Conservation (phyloP, 2,888 invertebrate species). For the Herminia tarsipennalis region DNA sequence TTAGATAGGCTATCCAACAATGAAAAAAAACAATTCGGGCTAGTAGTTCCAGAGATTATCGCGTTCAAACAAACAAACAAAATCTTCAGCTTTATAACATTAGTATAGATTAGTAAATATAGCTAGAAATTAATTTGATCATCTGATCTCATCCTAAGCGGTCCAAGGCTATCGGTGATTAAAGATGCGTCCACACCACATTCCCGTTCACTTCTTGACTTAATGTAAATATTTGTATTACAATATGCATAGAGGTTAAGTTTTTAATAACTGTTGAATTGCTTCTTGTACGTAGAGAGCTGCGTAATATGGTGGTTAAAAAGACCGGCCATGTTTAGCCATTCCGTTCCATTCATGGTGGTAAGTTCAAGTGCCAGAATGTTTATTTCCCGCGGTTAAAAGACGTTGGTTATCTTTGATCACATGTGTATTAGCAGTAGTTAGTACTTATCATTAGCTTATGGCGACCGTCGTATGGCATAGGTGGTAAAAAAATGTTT, state of each 20-base stretch:
- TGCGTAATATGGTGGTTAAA: background rate
- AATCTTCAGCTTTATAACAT: too few species aligned
- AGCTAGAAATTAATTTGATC: background rate
- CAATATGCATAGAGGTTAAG: constrained; percentile 32
- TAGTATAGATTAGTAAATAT: background rate
- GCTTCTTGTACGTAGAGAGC: constrained; percentile 23
- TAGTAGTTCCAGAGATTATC: too few species aligned
- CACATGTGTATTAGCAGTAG: too few species aligned
- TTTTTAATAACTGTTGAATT: constrained; percentile 19
- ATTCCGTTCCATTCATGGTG: background rate
- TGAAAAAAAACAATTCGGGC: too few species aligned
- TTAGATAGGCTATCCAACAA: too few species aligned
- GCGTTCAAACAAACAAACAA: too few species aligned
- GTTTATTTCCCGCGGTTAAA: too few species aligned
- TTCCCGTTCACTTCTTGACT: constrained; percentile 32
- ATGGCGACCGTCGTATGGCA: too few species aligned
- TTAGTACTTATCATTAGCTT: too few species aligned
- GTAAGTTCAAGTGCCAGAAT: too few species aligned
- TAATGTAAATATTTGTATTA: constrained; percentile 32
- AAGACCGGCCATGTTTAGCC: background rate
- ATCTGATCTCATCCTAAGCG: background rate
- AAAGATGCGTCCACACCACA: constrained; percentile 16
- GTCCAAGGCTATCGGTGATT: constrained; percentile 28
- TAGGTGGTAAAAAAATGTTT: too few species aligned
- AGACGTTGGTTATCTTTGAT: too few species aligned